phyloP scores from a whole-genome alignment of 2,888 invertebrate genomes.

The Cactoblastis cactorum region DNA sequence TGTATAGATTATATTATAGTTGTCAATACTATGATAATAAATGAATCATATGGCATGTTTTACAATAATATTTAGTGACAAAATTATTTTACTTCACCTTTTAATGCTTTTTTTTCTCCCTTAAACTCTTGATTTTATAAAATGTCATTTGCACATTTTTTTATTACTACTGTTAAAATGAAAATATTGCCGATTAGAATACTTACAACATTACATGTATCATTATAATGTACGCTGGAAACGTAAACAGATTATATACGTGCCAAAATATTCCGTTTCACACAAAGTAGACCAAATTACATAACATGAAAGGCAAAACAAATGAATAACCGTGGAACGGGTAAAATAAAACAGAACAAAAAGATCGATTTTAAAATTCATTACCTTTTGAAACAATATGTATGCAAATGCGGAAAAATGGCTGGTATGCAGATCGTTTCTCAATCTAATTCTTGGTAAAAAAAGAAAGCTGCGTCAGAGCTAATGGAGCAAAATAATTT shows the following conservation, averaged over 20 bases:
- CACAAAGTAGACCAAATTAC: neutral
- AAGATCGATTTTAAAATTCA: slow-evolving; percentile 9
- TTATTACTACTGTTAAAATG: too few species aligned
- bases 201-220: too few species aligned
- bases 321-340: slow-evolving; percentile 1
- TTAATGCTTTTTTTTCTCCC: too few species aligned
- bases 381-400: slow-evolving; percentile 5
- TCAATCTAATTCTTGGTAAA: neutral
- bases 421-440: neutral
- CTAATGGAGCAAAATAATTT: slow-evolving; percentile 5
- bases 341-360: slow-evolving; percentile 7
- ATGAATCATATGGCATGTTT: too few species aligned
- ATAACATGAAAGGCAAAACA: neutral
- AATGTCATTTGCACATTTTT: too few species aligned
- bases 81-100: too few species aligned
- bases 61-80: too few species aligned
- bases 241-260: neutral
- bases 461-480: neutral
- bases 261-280: neutral
- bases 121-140: too few species aligned
- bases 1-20: too few species aligned
- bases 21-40: too few species aligned
- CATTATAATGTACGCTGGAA: too few species aligned
- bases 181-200: too few species aligned
- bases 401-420: slow-evolving; percentile 9